Evolutionary conservation across 2,797 vertebrate genomes (phyloP), one percentile per base, ranked within the genome.

Genomic region (Gymnodraco acuticeps): DNA sequence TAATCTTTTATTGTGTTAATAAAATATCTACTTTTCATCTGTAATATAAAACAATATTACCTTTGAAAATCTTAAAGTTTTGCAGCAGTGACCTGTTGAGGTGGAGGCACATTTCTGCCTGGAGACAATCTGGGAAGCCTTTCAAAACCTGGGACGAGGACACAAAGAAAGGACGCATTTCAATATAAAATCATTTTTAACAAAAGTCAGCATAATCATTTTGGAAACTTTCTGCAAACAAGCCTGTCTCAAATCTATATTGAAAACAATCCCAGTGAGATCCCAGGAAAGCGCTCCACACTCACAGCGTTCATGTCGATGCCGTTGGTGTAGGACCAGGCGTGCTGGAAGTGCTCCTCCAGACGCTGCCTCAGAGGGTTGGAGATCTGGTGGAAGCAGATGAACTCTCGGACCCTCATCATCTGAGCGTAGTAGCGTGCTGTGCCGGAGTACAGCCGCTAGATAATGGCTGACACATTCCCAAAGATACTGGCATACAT

Each of bases 81-180:
- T 97, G 96, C 80, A 98, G 93, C 72, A 98, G 94, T 0, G 91
- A 94, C 52, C 96, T 95, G 87, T 97, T 97, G 51, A 97, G 94
- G 81, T 98, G 97, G 62, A 98, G 94, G 91, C 96, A 97, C 89
- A 98, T 97, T 82, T 97, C 97, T 0, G 96, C 96, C 87, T 98
- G 97, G 67, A 98, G 94, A 89, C 96, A 98, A 89, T 97, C 96
- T 0, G 97, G 97, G 80, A 98, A 98, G 3, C 96, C 96, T 87
- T 98, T 97, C 75, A 98, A 91, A 81, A 97, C 97, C 97, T 97
- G 89, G 51, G 19, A 62, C 13, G 9, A 20, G 41, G 10, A 19
- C 14, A 66, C 45, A 50, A 14, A n/a, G 3, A 46, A 13, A 55
- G 13, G 31, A 56, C 54, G 46, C 12, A 13, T 12, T 45, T 50